These are phyloP conservation scores for Bombus confusus DNA, from an alignment of 1,140 invertebrate genomes.

Conservation along the genomic window DNA sequence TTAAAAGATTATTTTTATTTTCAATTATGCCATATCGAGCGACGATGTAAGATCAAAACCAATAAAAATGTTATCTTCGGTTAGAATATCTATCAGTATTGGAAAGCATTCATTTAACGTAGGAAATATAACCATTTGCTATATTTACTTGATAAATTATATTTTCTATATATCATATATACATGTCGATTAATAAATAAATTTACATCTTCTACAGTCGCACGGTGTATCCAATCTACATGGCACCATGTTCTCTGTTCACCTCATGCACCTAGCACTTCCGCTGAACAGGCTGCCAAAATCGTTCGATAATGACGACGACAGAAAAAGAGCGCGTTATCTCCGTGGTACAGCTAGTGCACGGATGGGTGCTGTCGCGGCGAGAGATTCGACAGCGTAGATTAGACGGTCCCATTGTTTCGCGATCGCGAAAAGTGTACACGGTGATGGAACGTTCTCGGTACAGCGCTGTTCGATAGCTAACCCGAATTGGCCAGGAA, in stretches of 20 bases:
- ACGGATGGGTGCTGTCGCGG: constrained; percentile 10
- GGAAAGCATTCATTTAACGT: background rate
- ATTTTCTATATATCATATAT: background rate
- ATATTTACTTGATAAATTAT: background rate
- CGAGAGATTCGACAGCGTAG: constrained; percentile 41
- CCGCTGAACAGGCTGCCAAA: background rate
- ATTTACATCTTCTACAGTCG: background rate
- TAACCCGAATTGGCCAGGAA: constrained; percentile 1
- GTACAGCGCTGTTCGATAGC: background rate
- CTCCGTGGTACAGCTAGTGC: constrained; percentile 7
- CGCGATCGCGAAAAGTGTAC: constrained; percentile 31
- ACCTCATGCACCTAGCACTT: background rate
- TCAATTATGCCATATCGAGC: too few species aligned
- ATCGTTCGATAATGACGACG: constrained; percentile 29
- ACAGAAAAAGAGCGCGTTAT: constrained; percentile 56
- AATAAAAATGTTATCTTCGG: background rate
- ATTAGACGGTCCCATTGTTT: constrained; percentile 59
- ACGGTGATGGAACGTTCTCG: constrained; percentile 9
- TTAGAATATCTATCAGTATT: background rate
- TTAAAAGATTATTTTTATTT: too few species aligned
- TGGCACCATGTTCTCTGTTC: background rate
- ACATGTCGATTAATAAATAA: background rate
- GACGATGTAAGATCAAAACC: too few species aligned
- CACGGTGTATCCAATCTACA: background rate
- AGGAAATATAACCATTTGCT: background rate